Percentiles rank a stretch among this genome's conserved stretches.
Conservation (phyloP, 2,113 vertebrate genomes). For the Stegostoma tigrinum region DNA sequence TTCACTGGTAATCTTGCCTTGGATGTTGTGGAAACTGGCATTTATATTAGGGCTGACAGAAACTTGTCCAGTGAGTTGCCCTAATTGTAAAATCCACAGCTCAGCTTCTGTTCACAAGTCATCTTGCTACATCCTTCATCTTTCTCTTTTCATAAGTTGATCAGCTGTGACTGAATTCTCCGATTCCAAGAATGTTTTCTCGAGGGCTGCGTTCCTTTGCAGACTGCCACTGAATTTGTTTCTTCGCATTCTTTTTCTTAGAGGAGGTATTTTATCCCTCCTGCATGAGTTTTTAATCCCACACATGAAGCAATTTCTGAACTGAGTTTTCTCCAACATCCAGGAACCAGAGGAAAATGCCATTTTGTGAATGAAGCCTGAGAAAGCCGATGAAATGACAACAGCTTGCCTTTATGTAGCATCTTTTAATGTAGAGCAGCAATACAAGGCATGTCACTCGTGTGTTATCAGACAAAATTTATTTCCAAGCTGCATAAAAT, state of each 20-base stretch:
- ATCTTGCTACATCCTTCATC: neutral
- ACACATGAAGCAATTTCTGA: neutral
- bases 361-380: neutral
- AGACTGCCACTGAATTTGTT: neutral
- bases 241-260: neutral
- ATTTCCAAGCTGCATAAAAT: neutral
- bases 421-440: neutral
- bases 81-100: neutral
- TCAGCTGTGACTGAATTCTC: neutral
- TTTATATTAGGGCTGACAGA: neutral
- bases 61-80: neutral
- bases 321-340: neutral
- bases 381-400: neutral
- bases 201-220: neutral
- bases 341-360: neutral
- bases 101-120: neutral
- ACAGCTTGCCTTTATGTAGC: neutral
- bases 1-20: neutral
- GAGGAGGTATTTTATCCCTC: neutral
- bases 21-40: neutral
- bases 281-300: neutral
- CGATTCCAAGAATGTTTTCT: neutral
- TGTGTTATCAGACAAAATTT: neutral
- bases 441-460: neutral
- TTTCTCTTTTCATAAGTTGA: no score